Base-by-base conservation (phyloP, 1,140 invertebrate genomes). In the Ephestia elutella region DNA sequence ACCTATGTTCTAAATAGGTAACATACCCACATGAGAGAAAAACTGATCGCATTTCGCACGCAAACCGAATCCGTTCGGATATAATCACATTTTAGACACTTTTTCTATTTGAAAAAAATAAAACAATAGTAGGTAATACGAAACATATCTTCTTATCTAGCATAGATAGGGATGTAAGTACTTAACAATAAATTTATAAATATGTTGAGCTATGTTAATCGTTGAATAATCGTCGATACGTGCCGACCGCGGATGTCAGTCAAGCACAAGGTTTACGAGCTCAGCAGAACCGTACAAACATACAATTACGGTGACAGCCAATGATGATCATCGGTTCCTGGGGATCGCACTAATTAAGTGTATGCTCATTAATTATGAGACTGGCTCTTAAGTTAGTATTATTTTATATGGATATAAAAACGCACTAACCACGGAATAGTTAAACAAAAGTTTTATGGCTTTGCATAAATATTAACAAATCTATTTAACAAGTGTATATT, bases 371-470 rank as follows among this genome's bases (percentile, higher is more conserved):
- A 51, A 50, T 54, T 55, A 35, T 7, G 18, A 49, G 10, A 32
- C 28, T 54, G 49, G 54, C n/a, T 51, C 54, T 30, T 32, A n/a
- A 19, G 18, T 30, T 30, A 13, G 2, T n/a, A 44, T 44, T 44
- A 17, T 44, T 44, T 15, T n/a, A 44, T 15, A 44, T 15, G 15
- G 1, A 32, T 2, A 8, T 32, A 32, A 32, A 10, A 10, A 32
- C 30, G 30, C 9, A 9, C 4, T 32, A 32, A 32, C 21, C 21
- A 7, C 21, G 7, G 21, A 25, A 25, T 25, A 25, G 21, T 25
- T 25, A 25, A 25, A 25, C 21, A 25, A 25, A 25, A 25, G 2
- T 25, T 25, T 25, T 25, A 25, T 25, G 21, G 21, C 7, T 25
- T 25, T 25, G 7, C 7, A 7, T 25, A 25, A 25, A 3, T 25